phyloP scores from a whole-genome alignment of 2,888 invertebrate genomes.

The Epinotia demarniana region DNA sequence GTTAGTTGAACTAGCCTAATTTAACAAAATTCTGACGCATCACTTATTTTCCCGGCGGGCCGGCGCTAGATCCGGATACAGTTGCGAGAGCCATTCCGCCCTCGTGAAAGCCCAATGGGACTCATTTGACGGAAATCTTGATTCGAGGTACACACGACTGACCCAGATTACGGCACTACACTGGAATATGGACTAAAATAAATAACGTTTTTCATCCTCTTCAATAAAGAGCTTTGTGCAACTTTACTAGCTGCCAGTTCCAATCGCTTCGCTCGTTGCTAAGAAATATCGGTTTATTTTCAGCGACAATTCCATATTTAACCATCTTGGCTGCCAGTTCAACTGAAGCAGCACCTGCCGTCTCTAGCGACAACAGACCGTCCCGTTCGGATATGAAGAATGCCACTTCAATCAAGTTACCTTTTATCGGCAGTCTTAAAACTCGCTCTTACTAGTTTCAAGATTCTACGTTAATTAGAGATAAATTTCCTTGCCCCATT shows the following conservation, averaged over 20 bases:
- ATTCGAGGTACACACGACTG: slow-evolving; percentile 55
- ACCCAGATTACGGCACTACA: slow-evolving; percentile 60
- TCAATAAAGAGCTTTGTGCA: not conserved
- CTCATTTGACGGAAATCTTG: slow-evolving; percentile 69
- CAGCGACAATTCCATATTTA: slow-evolving; percentile 27
- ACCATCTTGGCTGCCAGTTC: slow-evolving; percentile 17
- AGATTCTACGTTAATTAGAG: slow-evolving; percentile 30
- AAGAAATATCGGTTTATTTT: slow-evolving; percentile 17
- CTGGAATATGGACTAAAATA: slow-evolving; percentile 31
- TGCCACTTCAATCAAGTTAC: slow-evolving; percentile 38
- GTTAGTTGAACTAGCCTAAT: slow-evolving; percentile 20
- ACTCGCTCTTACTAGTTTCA: slow-evolving; percentile 30
- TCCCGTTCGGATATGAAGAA: slow-evolving; percentile 37
- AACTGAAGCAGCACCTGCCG: slow-evolving; percentile 39
- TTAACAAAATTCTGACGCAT: slow-evolving; percentile 25
- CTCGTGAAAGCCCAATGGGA: slow-evolving; percentile 63
- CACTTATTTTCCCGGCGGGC: slow-evolving; percentile 46
- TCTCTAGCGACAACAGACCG: slow-evolving; percentile 28
- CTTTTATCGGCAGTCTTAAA: slow-evolving; percentile 31
- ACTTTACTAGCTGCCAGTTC: slow-evolving; percentile 11
- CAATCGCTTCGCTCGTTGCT: slow-evolving; percentile 5
- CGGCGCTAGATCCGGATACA: slow-evolving; percentile 55
- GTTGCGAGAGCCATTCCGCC: slow-evolving; percentile 56
- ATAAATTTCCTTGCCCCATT: slow-evolving; percentile 21
- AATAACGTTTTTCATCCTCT: slow-evolving; percentile 21